Percentiles rank a stretch among this genome's conserved stretches.
Conservation (phyloP, 2,888 invertebrate species). For the Bugula neritina region DNA sequence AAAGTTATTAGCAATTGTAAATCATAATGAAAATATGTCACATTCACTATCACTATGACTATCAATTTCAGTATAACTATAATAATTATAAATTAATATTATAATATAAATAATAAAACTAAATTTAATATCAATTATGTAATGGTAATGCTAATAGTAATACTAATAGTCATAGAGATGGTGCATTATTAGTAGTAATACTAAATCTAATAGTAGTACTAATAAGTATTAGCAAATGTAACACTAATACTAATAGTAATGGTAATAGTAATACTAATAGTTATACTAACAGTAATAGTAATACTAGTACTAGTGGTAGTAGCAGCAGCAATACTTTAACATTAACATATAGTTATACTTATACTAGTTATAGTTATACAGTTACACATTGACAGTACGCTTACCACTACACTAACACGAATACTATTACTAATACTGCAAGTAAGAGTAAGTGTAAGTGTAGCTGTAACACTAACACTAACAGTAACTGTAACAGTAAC, state of each 20-base stretch:
- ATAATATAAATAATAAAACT: background rate
- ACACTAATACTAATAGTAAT: background rate
- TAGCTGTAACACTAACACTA: no score
- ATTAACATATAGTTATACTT: background rate
- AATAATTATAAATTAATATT: background rate
- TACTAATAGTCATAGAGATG: background rate
- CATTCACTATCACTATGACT: no score
- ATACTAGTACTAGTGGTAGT: no score
- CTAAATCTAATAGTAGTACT: no score
- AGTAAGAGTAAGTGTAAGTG: no score
- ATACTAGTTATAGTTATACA: background rate
- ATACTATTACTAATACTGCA: no score
- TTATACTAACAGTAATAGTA: no score
- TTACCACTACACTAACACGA: no score
- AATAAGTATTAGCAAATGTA: background rate
- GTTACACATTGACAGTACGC: no score
- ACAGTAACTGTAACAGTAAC: no score
- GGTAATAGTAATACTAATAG: background rate
- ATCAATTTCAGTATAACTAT: background rate
- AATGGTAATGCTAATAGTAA: no score
- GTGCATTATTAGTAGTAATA: background rate
- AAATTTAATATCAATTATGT: background rate
- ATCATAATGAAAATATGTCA: background rate
- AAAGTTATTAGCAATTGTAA: background rate
- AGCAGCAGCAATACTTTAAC: background rate